A percentile compares a stretch with the other conserved stretches of the same genome.
Conservation (phyloP, 2,797 vertebrate genomes). For the Allobates femoralis region DNA sequence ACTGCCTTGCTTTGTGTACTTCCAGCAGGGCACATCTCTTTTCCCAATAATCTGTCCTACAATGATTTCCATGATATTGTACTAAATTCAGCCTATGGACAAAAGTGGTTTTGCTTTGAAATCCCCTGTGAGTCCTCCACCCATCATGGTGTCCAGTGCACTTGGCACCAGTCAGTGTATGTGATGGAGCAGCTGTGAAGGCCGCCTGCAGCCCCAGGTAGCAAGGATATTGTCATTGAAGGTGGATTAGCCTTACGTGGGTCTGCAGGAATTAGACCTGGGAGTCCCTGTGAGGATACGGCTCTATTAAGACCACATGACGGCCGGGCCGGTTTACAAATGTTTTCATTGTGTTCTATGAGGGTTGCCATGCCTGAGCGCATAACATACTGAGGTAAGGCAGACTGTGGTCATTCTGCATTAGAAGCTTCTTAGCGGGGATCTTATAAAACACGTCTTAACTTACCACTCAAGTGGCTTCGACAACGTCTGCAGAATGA, state of each 20-base stretch:
- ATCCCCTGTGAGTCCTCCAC: neutral
- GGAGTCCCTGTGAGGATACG: slow-evolving; percentile 6
- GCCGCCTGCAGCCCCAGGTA: neutral
- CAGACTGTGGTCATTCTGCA: slow-evolving; percentile 26
- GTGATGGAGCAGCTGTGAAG: neutral
- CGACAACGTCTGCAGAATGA: slow-evolving; percentile 10
- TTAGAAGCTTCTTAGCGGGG: slow-evolving; percentile 25
- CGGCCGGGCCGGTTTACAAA: slow-evolving; percentile 27
- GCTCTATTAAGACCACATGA: slow-evolving; percentile 53
- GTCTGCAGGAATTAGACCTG: slow-evolving; percentile 13
- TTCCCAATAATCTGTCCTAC: too few species aligned
- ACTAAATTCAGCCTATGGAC: neutral
- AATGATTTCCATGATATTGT: neutral
- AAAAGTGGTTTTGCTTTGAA: neutral
- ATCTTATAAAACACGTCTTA: slow-evolving; percentile 49
- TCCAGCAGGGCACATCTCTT: too few species aligned
- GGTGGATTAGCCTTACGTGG: slow-evolving; percentile 7
- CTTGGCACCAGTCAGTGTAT: neutral
- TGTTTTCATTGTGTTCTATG: slow-evolving; percentile 43
- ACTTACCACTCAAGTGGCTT: slow-evolving; percentile 42
- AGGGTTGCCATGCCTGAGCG: slow-evolving; percentile 15
- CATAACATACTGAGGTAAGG: slow-evolving; percentile 12
- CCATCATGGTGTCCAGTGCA: neutral
- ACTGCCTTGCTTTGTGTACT: too few species aligned
- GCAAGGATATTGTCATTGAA: slow-evolving; percentile 15